phyloP scores from a whole-genome alignment of 1,140 invertebrate genomes.

The Camponotus vicinus region DNA sequence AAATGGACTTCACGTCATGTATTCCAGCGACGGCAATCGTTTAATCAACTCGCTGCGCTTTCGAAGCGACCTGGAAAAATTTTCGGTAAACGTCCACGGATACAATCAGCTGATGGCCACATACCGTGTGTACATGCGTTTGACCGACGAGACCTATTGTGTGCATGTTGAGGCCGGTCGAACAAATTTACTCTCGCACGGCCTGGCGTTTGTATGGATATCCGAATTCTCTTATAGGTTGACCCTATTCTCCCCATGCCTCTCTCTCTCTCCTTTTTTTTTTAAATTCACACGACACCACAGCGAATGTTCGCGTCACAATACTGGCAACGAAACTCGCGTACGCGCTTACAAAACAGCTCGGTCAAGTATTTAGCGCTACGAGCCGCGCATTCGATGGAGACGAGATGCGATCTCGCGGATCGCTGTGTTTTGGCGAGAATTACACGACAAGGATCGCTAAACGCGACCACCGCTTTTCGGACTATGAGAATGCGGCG shows the following conservation, averaged over 20 bases:
- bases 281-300: constrained; percentile 24
- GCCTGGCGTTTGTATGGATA: neutral
- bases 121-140: constrained; percentile 7
- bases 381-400: constrained; percentile 24
- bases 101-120: constrained; percentile 47
- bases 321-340: neutral
- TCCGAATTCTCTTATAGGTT: constrained; percentile 38
- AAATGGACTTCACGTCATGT: neutral
- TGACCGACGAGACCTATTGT: constrained; percentile 28
- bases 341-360: constrained; percentile 3
- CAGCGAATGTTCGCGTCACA: constrained; percentile 14
- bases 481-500: constrained; percentile 5
- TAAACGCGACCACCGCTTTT: constrained; percentile 33
- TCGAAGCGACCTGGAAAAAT: constrained; percentile 1
- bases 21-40: constrained; percentile 2
- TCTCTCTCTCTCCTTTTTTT: neutral
- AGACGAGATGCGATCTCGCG: constrained; percentile 10
- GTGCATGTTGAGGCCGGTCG: constrained; percentile 24
- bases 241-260: neutral
- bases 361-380: constrained; percentile 50
- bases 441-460: constrained; percentile 42
- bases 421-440: constrained; percentile 35
- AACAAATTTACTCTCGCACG: constrained; percentile 48
- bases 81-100: constrained; percentile 11
- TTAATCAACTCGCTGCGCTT: constrained; percentile 30